These are phyloP conservation scores for Porites australiensis DNA, from an alignment of 64 coral and sea anemone genomes.

Conservation along the genomic window DNA sequence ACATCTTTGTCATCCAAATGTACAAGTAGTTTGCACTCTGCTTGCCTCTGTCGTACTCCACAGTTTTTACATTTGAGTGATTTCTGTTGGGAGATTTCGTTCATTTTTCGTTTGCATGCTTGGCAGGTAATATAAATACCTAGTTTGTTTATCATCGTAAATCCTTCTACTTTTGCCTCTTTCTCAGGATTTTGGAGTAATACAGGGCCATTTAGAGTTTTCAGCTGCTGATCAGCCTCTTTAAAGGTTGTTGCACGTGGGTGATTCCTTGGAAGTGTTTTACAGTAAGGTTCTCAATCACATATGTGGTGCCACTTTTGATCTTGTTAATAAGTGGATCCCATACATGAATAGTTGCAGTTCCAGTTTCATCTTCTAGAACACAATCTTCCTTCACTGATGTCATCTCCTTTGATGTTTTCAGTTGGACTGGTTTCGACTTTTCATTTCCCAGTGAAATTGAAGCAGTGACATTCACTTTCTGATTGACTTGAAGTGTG, in stretches of 20 bases:
- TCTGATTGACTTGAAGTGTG: conserved; percentile 59
- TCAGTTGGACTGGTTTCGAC: conserved; percentile 35
- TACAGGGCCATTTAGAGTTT: conserved; percentile 16
- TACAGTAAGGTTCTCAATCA: conserved; percentile 49
- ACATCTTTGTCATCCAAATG: conserved; percentile 30
- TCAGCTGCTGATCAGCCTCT: conserved; percentile 32
- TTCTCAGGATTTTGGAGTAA: conserved; percentile 19
- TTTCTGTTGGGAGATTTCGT: conserved; percentile 58
- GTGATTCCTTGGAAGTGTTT: conserved; percentile 43
- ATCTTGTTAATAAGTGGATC: conserved; percentile 20
- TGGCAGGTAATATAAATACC: conserved; percentile 56
- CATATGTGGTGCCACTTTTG: conserved; percentile 37
- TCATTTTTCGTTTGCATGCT: conserved; percentile 62
- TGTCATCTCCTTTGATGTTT: conserved; percentile 1
- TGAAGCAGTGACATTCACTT: conserved; percentile 41
- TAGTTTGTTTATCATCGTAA: conserved; percentile 36
- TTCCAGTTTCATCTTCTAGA: conserved; percentile 39
- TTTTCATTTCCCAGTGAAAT: conserved; percentile 59
- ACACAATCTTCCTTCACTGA: conserved; percentile 59
- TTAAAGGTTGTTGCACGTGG: conserved; percentile 20
- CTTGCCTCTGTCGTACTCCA: conserved; percentile 5
- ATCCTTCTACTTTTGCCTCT: conserved; percentile 2
- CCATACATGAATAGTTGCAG: conserved; percentile 39
- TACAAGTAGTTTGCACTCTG: conserved; percentile 52
- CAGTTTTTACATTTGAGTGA: conserved; percentile 55